These are phyloP conservation scores for Actinostola sp. DNA, from an alignment of 92 coral and sea anemone genomes.

Conservation along the genomic window DNA sequence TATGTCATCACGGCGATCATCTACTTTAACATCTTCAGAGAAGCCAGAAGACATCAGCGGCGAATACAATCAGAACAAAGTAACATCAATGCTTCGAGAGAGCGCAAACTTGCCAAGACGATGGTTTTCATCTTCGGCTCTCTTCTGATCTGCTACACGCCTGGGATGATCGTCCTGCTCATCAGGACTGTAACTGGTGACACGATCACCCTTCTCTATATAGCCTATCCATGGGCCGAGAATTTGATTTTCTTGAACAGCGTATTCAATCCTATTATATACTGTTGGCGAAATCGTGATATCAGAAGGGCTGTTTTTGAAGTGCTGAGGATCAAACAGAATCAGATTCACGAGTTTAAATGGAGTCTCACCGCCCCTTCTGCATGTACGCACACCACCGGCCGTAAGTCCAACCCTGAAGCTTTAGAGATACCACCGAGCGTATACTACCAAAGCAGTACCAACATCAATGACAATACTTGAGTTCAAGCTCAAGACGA, in stretches of 20 bases:
- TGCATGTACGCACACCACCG: not conserved
- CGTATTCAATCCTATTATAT: conserved; percentile 44
- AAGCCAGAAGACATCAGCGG: conserved; percentile 30
- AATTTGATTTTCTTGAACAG: conserved; percentile 53
- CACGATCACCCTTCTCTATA: conserved; percentile 22
- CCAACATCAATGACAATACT: too few relatives aligned
- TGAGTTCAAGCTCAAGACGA: too few relatives aligned
- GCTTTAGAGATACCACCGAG: too few relatives aligned
- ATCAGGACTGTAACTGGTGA: conserved; percentile 41
- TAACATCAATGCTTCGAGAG: not conserved
- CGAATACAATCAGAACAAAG: conserved; percentile 2
- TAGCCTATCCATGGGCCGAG: conserved; percentile 49
- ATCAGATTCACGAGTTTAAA: not conserved
- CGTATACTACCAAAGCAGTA: too few relatives aligned
- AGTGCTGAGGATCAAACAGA: not conserved
- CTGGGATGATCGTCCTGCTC: conserved; percentile 32
- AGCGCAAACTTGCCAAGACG: conserved; percentile 38
- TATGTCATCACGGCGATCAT: conserved; percentile 43
- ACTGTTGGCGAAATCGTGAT: conserved; percentile 56
- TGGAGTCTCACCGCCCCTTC: not conserved
- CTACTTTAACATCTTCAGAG: conserved; percentile 48
- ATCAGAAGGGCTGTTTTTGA: conserved; percentile 25
- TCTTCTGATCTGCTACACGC: conserved; percentile 44
- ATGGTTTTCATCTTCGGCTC: conserved; percentile 46
- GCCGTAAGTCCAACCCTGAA: too few relatives aligned